phyloP scores from a whole-genome alignment of 2,888 invertebrate genomes.

The Cosmopolites sordidus region DNA sequence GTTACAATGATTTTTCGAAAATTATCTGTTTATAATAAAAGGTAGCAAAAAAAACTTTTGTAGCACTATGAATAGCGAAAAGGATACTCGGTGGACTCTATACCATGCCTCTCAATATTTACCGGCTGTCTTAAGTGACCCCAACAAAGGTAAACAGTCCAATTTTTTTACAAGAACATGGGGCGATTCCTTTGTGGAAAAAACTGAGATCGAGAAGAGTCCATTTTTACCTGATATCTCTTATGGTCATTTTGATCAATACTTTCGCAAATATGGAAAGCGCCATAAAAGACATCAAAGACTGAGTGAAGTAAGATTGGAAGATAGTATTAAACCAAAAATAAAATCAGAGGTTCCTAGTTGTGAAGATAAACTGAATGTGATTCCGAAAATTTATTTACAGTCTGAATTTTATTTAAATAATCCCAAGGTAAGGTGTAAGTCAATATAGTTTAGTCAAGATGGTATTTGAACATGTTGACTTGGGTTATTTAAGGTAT shows the following conservation, averaged over 20 bases:
- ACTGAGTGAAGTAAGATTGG: conserved; percentile 41
- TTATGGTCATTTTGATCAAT: conserved; percentile 79
- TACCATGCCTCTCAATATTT: conserved; percentile 91
- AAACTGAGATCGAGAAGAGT: conserved; percentile 70
- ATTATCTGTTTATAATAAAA: conserved; percentile 5
- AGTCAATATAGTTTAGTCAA: no score
- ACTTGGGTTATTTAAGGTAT: conserved; percentile 15
- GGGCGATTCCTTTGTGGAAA: conserved; percentile 93
- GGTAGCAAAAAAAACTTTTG: conserved; percentile 7
- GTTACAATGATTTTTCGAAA: conserved; percentile 11
- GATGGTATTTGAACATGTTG: background rate
- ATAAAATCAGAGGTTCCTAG: conserved; percentile 39
- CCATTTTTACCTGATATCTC: conserved; percentile 79
- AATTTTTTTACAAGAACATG: conserved; percentile 96
- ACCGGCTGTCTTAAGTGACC: conserved; percentile 94
- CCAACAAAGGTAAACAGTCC: conserved; percentile 81
- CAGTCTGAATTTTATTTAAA: conserved; percentile 74
- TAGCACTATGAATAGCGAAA: conserved; percentile 33
- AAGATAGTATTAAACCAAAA: conserved; percentile 36
- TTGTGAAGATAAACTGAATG: conserved; percentile 52
- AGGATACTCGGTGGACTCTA: conserved; percentile 70
- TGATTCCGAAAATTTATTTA: conserved; percentile 82
- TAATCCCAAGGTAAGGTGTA: conserved; percentile 62
- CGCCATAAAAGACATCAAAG: conserved; percentile 61
- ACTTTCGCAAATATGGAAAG: conserved; percentile 73